Base-by-base conservation (phyloP, 1,140 invertebrate genomes). In the Penaeus vannamei region DNA sequence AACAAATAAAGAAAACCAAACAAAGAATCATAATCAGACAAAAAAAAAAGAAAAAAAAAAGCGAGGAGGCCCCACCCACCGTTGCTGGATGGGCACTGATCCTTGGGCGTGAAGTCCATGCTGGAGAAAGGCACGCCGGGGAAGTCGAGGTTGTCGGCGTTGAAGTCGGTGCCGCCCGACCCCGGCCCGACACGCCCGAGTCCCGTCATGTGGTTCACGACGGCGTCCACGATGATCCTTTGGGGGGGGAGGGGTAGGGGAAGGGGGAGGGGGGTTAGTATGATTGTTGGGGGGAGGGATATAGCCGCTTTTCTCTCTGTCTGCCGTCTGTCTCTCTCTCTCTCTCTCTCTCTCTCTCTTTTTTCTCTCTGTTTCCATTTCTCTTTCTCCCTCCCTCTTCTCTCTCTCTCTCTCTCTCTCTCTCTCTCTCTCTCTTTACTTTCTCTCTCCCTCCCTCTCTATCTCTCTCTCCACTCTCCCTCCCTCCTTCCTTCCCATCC, bases 171-270 rank as follows among this genome's bases (percentile, higher is more conserved):
- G 14, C 92, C 92, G 19, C 85, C 92, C 0, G 91, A 91, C 5
- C 92, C 92, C 2, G 91, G 90, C n/a, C 92, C 92, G 66, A 69
- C 64, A n/a, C 80, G 82, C 3, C 91, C 90, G 42, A 85, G 83
- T 17, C 93, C 94, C 8, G 93, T 93, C 94, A 95, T 95, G 92
- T 95, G 94, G 91, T 95, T 95, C 53, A 95, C 92, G 0, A 95
- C 94, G 12, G 92, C 91, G 91, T 95, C 94, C 0, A 94, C 94
- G 84, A 93, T 94, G 60, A 95, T 93, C 89, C 94, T 92, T 84
- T 19, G 82, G 69, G 82, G 22, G 76, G 46, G 23, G 22, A 20
- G 14, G 66, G 29, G 10, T 36, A 17, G 69, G n/a, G 4, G 23
- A 8, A 4, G 20, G 26, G 29, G 29, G n/a, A 12, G 22, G 36